These are phyloP conservation scores for Smithornis capensis DNA, from an alignment of 2,113 vertebrate genomes.

Conservation along the genomic window DNA sequence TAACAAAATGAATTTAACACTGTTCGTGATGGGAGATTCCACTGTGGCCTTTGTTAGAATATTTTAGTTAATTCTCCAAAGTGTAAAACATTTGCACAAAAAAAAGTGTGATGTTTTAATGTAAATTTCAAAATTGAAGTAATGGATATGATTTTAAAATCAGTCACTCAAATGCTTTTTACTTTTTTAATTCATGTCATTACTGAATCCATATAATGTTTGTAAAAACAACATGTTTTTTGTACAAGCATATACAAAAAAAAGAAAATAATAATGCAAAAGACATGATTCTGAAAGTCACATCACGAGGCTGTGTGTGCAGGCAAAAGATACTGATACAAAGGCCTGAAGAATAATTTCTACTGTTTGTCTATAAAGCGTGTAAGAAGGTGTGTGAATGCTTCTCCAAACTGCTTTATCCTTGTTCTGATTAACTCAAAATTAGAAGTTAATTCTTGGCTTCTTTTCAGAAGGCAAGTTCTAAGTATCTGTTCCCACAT, in stretches of 20 bases:
- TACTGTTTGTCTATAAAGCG: not conserved
- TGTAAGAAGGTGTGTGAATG: not conserved
- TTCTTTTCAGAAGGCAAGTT: slow-evolving; percentile 6
- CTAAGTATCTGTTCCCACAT: not conserved
- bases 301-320: not conserved
- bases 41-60: not conserved
- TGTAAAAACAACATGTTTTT: not conserved
- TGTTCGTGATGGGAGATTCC: accelerated
- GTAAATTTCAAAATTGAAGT: not conserved
- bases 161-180: not conserved
- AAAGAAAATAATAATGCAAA: not conserved
- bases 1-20: not conserved
- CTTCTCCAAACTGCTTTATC: not conserved
- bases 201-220: not conserved
- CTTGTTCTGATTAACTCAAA: slow-evolving; percentile 3
- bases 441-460: slow-evolving; percentile 17
- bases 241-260: not conserved
- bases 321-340: not conserved
- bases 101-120: not conserved
- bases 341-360: not conserved
- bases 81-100: not conserved
- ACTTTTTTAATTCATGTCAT: not conserved
- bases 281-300: not conserved
- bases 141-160: not conserved
- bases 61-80: not conserved